phyloP scores from a whole-genome alignment of 2,113 vertebrate species.

The Eira barbara region DNA sequence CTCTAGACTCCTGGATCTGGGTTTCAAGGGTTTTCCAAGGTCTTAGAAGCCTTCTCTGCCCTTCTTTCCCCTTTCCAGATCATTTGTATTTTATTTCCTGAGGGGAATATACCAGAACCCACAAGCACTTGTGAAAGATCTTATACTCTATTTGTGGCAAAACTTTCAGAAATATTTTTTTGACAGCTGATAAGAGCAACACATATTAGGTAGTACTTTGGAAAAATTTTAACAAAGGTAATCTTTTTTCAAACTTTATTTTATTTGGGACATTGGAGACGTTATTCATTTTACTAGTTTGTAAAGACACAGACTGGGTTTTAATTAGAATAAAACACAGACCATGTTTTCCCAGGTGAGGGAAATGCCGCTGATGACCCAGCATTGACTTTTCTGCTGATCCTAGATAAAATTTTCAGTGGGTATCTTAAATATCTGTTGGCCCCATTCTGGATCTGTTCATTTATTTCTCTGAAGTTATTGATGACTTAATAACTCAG shows the following conservation, averaged over 20 bases:
- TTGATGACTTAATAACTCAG: conserved; percentile 70
- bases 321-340: not conserved
- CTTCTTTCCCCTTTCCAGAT: not conserved
- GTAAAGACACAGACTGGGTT: conserved; percentile 32
- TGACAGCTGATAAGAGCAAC: not conserved
- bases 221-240: not conserved
- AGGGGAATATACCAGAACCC: not conserved
- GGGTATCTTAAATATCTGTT: conserved; percentile 43
- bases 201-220: not conserved
- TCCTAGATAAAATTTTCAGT: conserved; percentile 48
- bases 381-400: conserved; percentile 38
- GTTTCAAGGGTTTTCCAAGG: not conserved
- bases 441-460: conserved; percentile 57
- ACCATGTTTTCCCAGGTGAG: conserved; percentile 11
- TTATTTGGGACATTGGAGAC: not conserved
- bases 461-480: conserved; percentile 62
- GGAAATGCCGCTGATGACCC: not conserved
- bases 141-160: not conserved
- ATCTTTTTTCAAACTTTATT: not conserved
- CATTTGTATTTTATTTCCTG: not conserved
- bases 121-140: not conserved
- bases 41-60: not conserved
- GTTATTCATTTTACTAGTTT: not conserved
- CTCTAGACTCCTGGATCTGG: not conserved
- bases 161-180: not conserved